These are phyloP conservation scores for Himantopus leucocephalus DNA, from an alignment of 2,113 vertebrate genomes.

Conservation along the genomic window DNA sequence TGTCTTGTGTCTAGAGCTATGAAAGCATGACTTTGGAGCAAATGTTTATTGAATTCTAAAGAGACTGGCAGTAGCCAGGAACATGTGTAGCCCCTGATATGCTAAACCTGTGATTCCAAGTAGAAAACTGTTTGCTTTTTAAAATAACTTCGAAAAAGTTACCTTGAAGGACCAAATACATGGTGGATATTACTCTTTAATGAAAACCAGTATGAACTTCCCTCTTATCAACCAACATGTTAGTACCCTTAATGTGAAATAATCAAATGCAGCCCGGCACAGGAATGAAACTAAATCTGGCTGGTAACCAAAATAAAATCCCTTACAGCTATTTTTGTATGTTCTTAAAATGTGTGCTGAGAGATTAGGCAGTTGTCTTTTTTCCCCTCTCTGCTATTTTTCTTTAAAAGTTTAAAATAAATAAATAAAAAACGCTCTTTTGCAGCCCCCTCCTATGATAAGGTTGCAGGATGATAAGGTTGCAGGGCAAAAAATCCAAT, in stretches of 20 bases:
- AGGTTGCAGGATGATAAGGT: background rate
- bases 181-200: constrained; percentile 18
- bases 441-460: background rate
- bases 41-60: constrained; percentile 38
- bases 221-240: background rate
- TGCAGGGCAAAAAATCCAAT: background rate
- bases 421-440: background rate
- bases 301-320: constrained; percentile 50
- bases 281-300: constrained; percentile 32
- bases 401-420: background rate
- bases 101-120: constrained; percentile 1
- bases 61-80: background rate
- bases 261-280: constrained; percentile 3
- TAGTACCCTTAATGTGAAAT: constrained; percentile 44
- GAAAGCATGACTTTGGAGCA: constrained; percentile 11
- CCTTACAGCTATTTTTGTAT: constrained; percentile 35
- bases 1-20: constrained; percentile 6
- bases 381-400: background rate
- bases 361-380: constrained; percentile 38
- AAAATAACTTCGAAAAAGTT: constrained; percentile 38
- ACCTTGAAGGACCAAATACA: constrained; percentile 14
- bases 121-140: constrained; percentile 14
- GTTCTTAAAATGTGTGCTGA: constrained; percentile 36
- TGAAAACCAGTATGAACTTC: constrained; percentile 26
- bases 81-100: background rate